Conservation (phyloP, 2,797 vertebrate species). For the Argyrosomus regius region DNA sequence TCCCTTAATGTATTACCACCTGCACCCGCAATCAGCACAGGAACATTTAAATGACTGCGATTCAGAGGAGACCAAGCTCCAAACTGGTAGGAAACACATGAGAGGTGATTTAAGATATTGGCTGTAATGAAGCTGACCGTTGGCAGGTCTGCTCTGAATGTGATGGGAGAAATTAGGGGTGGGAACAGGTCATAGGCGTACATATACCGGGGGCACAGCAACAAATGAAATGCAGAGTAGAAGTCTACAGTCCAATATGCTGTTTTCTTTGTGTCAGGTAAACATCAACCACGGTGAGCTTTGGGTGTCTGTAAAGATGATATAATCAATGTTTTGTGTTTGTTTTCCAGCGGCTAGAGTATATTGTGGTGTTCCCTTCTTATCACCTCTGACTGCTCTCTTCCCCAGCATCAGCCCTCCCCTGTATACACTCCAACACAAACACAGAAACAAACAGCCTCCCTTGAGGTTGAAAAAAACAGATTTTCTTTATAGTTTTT, state of each 20-base stretch:
- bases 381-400: slow-evolving; percentile 80
- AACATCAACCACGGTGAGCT: slow-evolving; percentile 77
- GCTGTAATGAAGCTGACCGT: slow-evolving; percentile 88
- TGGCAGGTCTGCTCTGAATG: slow-evolving; percentile 88
- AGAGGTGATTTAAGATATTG: slow-evolving; percentile 90
- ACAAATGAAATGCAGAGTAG: slow-evolving; percentile 83
- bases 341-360: slow-evolving; percentile 75
- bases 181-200: slow-evolving; percentile 82
- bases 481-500: slow-evolving; percentile 15
- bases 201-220: slow-evolving; percentile 76
- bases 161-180: slow-evolving; percentile 87
- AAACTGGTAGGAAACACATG: slow-evolving; percentile 81
- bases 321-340: slow-evolving; percentile 87
- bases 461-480: slow-evolving; percentile 50
- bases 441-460: slow-evolving; percentile 67
- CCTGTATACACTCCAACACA: slow-evolving; percentile 58
- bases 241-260: slow-evolving; percentile 73
- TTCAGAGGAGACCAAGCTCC: slow-evolving; percentile 84
- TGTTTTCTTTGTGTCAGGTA: slow-evolving; percentile 85
- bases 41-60: slow-evolving; percentile 88
- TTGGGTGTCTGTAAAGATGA: slow-evolving; percentile 81
- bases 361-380: slow-evolving; percentile 72
- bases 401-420: slow-evolving; percentile 63
- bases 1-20: slow-evolving; percentile 90
- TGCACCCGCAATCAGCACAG: slow-evolving; percentile 87